Conservation (phyloP, 1,140 invertebrate species). For the Parasteatoda tepidariorum region DNA sequence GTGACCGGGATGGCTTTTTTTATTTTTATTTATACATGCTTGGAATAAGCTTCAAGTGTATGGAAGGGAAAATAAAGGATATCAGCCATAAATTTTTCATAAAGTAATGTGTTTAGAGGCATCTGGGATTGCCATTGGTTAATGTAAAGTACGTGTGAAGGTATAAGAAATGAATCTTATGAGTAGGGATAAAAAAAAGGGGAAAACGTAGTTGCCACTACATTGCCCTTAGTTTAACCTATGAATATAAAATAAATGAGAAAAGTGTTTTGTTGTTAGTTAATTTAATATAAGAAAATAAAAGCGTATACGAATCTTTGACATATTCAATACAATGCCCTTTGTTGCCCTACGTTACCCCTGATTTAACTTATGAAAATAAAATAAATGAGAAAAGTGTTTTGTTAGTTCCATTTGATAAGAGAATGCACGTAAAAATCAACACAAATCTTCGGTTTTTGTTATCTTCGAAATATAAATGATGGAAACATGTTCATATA, state of each 20-base stretch:
- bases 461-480: too few relatives aligned
- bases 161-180: slow-evolving; percentile 36
- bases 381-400: too few relatives aligned
- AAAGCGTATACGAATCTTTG: too few relatives aligned
- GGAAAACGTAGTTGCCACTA: neutral
- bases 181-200: neutral
- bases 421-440: too few relatives aligned
- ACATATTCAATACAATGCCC: too few relatives aligned
- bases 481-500: too few relatives aligned
- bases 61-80: neutral
- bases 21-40: slow-evolving; percentile 50
- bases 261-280: slow-evolving; percentile 6
- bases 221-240: slow-evolving; percentile 11
- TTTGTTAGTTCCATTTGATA: too few relatives aligned
- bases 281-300: too few relatives aligned
- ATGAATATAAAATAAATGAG: slow-evolving; percentile 10
- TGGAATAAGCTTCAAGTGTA: neutral
- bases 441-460: too few relatives aligned
- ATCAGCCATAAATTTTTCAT: slow-evolving; percentile 53
- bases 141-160: slow-evolving; percentile 56
- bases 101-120: slow-evolving; percentile 47
- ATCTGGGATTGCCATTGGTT: slow-evolving; percentile 20
- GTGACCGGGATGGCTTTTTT: slow-evolving; percentile 39
- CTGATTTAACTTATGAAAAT: too few relatives aligned
- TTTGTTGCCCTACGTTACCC: too few relatives aligned